Conservation (phyloP, 1,140 invertebrate species). For the Andrena cerasifolii region DNA sequence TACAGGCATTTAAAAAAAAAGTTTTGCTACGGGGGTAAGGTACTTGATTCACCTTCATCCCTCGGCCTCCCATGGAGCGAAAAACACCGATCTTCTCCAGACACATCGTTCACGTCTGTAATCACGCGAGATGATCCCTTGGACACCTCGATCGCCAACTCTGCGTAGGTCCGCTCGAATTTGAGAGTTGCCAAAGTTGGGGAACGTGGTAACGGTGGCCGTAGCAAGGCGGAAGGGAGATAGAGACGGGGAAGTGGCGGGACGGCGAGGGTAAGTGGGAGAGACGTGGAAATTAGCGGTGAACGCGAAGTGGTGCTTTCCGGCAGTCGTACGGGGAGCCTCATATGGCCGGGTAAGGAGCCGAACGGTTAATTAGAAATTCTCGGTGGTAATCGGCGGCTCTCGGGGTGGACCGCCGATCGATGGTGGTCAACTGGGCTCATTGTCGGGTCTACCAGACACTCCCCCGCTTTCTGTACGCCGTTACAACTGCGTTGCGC, state of each 20-base stretch:
- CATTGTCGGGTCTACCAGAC: conserved; percentile 24
- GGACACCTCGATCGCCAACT: neutral
- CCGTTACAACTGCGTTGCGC: conserved; percentile 5
- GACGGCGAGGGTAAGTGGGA: neutral
- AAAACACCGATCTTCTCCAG: neutral
- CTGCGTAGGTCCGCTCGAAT: neutral
- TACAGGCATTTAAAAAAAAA: no score
- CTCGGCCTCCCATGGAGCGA: neutral
- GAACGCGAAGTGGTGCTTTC: conserved; percentile 39
- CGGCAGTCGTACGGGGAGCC: neutral
- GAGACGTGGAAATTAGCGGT: conserved; percentile 42
- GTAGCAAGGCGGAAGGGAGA: no score
- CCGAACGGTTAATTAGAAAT: conserved; percentile 57
- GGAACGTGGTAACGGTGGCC: neutral
- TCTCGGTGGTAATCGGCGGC: conserved; percentile 52
- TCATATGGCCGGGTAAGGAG: conserved; percentile 29
- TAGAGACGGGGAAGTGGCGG: neutral
- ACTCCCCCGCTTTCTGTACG: conserved; percentile 4
- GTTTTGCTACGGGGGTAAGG: neutral
- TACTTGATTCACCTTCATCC: neutral
- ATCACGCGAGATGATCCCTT: neutral
- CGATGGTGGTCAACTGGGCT: conserved; percentile 48
- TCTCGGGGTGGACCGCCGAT: conserved; percentile 43
- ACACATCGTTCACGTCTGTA: neutral
- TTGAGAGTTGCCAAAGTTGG: conserved; percentile 7